phyloP scores from a whole-genome alignment of 2,797 vertebrate genomes.

The Adrianichthys oophorus region DNA sequence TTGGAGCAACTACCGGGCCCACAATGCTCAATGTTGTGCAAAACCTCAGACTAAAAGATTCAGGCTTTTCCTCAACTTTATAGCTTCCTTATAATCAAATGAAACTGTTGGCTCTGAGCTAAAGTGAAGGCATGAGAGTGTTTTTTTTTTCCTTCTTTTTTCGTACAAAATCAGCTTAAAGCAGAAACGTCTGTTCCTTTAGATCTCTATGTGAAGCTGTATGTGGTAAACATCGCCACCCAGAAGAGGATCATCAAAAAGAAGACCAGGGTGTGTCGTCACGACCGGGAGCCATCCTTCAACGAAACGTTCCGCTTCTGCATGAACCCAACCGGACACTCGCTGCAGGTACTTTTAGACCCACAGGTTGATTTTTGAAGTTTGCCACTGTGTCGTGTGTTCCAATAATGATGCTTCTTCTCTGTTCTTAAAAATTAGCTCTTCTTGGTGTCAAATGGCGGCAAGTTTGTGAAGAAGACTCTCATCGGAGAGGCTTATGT shows the following conservation, averaged over 20 bases:
- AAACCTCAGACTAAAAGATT: too few species aligned
- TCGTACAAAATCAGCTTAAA: background rate
- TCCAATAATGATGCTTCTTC: background rate
- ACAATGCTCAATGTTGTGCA: too few species aligned
- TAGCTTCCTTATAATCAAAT: too few species aligned
- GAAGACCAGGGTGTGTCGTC: constrained; percentile 96
- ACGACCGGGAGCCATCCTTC: constrained; percentile 96
- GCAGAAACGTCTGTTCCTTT: constrained; percentile 14
- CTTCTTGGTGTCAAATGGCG: constrained; percentile 95
- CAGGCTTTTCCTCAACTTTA: too few species aligned
- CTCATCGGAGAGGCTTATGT: constrained; percentile 97
- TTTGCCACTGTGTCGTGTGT: background rate
- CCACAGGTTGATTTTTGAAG: background rate
- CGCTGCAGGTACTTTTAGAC: constrained; percentile 86
- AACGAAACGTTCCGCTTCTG: constrained; percentile 98
- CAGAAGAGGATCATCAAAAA: constrained; percentile 99
- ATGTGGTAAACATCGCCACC: constrained; percentile 95
- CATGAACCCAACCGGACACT: constrained; percentile 94
- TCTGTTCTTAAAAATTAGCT: constrained; percentile 71
- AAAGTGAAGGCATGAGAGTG: too few species aligned
- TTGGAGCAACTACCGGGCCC: too few species aligned
- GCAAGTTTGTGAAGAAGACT: constrained; percentile 99
- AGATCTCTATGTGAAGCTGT: constrained; percentile 98
- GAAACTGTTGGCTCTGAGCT: too few species aligned
- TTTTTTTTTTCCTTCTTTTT: too few species aligned